These are phyloP conservation scores for Progne subis DNA, from an alignment of 2,113 vertebrate species.

Conservation along the genomic window DNA sequence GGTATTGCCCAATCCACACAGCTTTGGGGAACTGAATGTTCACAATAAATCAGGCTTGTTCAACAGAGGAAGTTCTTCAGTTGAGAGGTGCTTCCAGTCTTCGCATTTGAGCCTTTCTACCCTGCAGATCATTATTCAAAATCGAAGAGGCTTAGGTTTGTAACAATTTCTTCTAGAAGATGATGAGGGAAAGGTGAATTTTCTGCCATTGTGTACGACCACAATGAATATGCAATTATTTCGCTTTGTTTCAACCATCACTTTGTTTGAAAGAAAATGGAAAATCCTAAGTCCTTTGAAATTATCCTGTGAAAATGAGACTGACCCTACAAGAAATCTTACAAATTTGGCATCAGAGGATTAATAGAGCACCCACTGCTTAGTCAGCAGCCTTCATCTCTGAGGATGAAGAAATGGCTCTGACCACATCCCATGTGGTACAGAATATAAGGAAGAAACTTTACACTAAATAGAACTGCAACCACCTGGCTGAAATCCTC, in stretches of 20 bases:
- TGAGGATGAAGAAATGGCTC: background rate
- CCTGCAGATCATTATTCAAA: background rate
- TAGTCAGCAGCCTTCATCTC: background rate
- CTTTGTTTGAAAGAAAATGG: background rate
- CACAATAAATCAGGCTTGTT: background rate
- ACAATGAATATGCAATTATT: background rate
- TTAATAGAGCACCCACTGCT: background rate
- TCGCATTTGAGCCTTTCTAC: background rate
- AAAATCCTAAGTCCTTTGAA: background rate
- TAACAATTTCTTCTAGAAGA: background rate
- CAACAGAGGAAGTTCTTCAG: background rate
- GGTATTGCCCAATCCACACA: background rate
- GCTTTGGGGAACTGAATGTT: background rate
- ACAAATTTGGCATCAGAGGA: background rate
- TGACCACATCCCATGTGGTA: background rate
- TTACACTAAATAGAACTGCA: background rate
- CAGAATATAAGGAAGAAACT: background rate
- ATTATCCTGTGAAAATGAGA: background rate
- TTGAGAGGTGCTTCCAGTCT: background rate
- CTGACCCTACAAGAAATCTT: background rate
- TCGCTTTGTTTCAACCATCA: background rate
- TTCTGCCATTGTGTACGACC: background rate
- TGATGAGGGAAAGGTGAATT: background rate
- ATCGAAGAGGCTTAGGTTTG: background rate
- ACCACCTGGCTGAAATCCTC: background rate